Percentiles rank a stretch among this genome's conserved stretches.
Evolutionary conservation across 2,797 vertebrate genomes (phyloP).

Genomic region (Pterois miles): DNA sequence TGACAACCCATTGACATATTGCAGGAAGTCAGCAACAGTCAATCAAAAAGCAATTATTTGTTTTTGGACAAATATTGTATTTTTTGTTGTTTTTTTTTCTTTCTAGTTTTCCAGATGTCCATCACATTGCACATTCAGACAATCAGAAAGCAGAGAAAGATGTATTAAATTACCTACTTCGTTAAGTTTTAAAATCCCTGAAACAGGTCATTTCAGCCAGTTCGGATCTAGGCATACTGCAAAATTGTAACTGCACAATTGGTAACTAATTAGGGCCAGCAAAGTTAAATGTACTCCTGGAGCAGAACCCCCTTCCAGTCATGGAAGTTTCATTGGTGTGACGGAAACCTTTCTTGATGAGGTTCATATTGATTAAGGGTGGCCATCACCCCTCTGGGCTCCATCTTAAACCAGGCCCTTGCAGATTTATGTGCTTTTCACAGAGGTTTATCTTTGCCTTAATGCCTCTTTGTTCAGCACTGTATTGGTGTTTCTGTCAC

Average conservation of each 20-base stretch:
- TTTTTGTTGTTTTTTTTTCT: neutral
- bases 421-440: conserved; percentile 75
- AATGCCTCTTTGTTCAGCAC: conserved; percentile 81
- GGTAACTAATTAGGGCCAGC: conserved; percentile 25
- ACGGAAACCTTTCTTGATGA: conserved; percentile 72
- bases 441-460: conserved; percentile 80
- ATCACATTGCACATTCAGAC: neutral
- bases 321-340: conserved; percentile 48
- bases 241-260: neutral
- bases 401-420: conserved; percentile 63
- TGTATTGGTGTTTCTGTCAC: conserved; percentile 84
- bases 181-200: conserved; percentile 2
- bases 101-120: neutral
- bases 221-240: neutral
- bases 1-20: neutral
- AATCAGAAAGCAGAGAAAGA: too few species aligned
- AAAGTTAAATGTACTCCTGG: conserved; percentile 40
- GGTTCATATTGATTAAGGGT: conserved; percentile 77
- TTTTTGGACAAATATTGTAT: neutral
- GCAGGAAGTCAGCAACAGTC: neutral
- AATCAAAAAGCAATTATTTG: neutral
- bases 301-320: conserved; percentile 35
- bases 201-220: neutral
- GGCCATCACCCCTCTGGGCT: conserved; percentile 67
- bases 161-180: neutral